phyloP scores from a whole-genome alignment of 1,140 invertebrate genomes.

The Lepidurus arcticus region DNA sequence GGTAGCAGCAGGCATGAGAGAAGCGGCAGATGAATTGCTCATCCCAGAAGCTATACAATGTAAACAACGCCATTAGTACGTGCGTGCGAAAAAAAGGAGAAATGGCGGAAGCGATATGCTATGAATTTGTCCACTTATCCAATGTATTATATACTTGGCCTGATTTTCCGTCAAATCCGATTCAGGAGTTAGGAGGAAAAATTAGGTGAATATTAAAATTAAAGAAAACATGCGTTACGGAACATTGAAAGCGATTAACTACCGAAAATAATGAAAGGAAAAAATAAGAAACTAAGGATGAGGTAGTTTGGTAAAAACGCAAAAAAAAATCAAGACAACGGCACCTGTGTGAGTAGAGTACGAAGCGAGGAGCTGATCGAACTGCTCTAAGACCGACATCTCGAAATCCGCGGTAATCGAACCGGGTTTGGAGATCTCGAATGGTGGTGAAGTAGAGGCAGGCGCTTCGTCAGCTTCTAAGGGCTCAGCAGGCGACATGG shows the following conservation, averaged over 20 bases:
- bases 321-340: conserved; percentile 31
- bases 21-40: conserved; percentile 14
- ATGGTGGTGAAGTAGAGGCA: conserved; percentile 22
- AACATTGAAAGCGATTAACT: background rate
- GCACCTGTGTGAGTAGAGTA: conserved; percentile 26
- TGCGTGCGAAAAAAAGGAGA: background rate
- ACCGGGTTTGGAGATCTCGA: conserved; percentile 28
- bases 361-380: conserved; percentile 33
- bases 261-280: conserved; percentile 24
- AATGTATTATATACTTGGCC: too few relatives aligned
- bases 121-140: too few relatives aligned
- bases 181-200: background rate
- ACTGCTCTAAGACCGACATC: conserved; percentile 33
- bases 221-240: background rate
- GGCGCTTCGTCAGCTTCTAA: conserved; percentile 14
- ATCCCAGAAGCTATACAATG: background rate
- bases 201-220: background rate
- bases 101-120: background rate
- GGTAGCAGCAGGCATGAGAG: background rate
- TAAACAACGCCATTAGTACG: too few relatives aligned
- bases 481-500: conserved; percentile 5
- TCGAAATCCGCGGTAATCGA: conserved; percentile 34
- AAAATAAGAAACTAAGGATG: conserved; percentile 33
- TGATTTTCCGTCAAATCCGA: too few relatives aligned
- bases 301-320: conserved; percentile 30